Evolutionary conservation across 2,888 invertebrate species (phyloP).

Genomic region (Coelopa pilipes): DNA sequence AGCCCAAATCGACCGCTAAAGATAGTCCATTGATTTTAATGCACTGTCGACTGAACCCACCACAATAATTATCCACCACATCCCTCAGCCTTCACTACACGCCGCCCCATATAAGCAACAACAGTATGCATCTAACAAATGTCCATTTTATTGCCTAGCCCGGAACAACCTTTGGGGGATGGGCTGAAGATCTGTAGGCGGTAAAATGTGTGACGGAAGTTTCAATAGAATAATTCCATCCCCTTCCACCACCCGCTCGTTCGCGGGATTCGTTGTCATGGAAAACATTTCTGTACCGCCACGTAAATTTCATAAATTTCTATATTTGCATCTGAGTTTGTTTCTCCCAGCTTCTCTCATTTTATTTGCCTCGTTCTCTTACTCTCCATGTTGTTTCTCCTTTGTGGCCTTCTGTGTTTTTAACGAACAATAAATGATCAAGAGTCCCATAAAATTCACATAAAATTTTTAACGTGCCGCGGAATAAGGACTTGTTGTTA

Average conservation of each 20-base stretch:
- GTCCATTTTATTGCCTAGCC: no score
- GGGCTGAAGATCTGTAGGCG: no score
- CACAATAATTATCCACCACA: no score
- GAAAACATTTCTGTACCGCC: not conserved
- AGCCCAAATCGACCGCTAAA: no score
- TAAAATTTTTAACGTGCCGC: conserved; percentile 46
- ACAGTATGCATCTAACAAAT: no score
- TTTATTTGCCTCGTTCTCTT: not conserved
- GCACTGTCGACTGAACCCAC: no score
- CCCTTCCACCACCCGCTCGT: not conserved
- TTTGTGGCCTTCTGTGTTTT: not conserved
- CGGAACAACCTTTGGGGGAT: no score
- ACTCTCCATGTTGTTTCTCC: not conserved
- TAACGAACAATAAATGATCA: conserved; percentile 54
- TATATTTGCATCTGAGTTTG: conserved; percentile 49
- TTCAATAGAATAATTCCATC: conserved; percentile 2
- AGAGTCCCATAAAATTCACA: conserved; percentile 52
- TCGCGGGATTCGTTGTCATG: not conserved
- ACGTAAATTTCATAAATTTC: conserved; percentile 46
- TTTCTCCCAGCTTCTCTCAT: not conserved
- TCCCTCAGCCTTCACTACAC: no score
- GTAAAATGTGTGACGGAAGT: not conserved
- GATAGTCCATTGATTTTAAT: no score
- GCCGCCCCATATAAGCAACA: no score
- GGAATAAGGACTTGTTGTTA: not conserved